phyloP scores from a whole-genome alignment of 2,888 invertebrate genomes.

The Drosophila macrospina region DNA sequence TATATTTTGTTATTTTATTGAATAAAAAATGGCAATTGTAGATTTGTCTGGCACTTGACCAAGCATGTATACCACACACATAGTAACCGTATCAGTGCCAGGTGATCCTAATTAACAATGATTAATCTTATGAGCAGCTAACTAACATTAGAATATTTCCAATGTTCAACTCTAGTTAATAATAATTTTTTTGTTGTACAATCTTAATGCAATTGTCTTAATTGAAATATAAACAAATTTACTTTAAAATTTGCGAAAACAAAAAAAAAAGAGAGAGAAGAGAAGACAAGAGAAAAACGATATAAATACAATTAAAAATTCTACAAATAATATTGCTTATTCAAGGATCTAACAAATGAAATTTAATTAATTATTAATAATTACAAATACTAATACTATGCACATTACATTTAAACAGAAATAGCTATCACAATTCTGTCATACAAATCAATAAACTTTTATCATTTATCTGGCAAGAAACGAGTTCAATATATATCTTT shows the following conservation, averaged over 20 bases:
- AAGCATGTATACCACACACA: too few relatives aligned
- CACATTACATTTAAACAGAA: slow-evolving; percentile 40
- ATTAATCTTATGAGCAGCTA: slow-evolving; percentile 11
- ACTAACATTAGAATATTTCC: slow-evolving; percentile 7
- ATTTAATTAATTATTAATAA: slow-evolving; percentile 3
- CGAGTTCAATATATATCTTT: slow-evolving; percentile 5
- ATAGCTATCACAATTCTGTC: slow-evolving; percentile 56
- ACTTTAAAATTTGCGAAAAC: too few relatives aligned
- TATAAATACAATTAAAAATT: slow-evolving; percentile 7
- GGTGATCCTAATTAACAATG: slow-evolving; percentile 6
- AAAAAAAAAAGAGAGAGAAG: too few relatives aligned
- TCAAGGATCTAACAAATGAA: slow-evolving; percentile 14
- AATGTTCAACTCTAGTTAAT: slow-evolving; percentile 11
- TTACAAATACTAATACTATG: slow-evolving; percentile 34
- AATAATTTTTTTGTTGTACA: not conserved
- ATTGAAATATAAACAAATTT: not conserved
- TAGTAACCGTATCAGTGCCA: too few relatives aligned
- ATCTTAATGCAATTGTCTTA: slow-evolving; percentile 12
- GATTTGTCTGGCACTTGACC: not conserved
- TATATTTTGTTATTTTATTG: slow-evolving; percentile 2
- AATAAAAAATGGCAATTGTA: not conserved
- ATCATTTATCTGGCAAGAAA: slow-evolving; percentile 47
- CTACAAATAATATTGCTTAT: slow-evolving; percentile 40
- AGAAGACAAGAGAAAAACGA: not conserved
- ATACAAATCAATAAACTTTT: slow-evolving; percentile 29